Conservation (phyloP, 2,797 vertebrate species). For the Chaetodon trifasciatus region DNA sequence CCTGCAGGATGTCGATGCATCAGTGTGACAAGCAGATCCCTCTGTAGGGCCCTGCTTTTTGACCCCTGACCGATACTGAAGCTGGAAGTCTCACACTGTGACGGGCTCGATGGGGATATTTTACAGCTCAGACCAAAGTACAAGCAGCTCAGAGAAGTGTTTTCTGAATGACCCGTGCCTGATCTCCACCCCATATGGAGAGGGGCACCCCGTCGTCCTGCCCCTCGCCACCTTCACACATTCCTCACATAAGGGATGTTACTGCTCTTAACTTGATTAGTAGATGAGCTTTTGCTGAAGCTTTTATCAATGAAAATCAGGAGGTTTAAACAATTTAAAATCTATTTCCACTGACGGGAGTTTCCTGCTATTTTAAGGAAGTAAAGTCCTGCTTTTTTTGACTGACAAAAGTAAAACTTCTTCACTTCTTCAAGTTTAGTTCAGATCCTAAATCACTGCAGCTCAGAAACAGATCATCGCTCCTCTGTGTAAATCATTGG, state of each 20-base stretch:
- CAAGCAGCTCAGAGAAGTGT: slow-evolving; percentile 54
- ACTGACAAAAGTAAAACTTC: background rate
- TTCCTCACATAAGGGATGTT: slow-evolving; percentile 54
- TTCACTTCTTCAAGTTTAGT: background rate
- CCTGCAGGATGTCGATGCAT: slow-evolving; percentile 53
- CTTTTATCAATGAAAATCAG: background rate
- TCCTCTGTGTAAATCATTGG: background rate
- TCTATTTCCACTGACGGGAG: background rate
- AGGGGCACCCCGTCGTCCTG: slow-evolving; percentile 21
- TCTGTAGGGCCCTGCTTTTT: slow-evolving; percentile 64
- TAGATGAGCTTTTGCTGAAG: slow-evolving; percentile 20
- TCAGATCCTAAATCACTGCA: no score
- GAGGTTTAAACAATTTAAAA: background rate
- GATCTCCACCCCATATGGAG: slow-evolving; percentile 64
- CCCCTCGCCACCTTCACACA: slow-evolving; percentile 40
- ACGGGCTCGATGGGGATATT: slow-evolving; percentile 54
- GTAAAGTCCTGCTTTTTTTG: background rate
- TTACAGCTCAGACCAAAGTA: slow-evolving; percentile 73
- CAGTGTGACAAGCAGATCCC: slow-evolving; percentile 59
- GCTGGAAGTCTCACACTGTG: slow-evolving; percentile 70
- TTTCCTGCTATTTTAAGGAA: background rate
- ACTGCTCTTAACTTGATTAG: slow-evolving; percentile 13
- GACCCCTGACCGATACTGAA: slow-evolving; percentile 70
- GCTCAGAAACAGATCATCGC: no score
- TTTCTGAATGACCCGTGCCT: slow-evolving; percentile 66